phyloP scores from a whole-genome alignment of 2,888 invertebrate genomes.

The Acrobasis repandana region DNA sequence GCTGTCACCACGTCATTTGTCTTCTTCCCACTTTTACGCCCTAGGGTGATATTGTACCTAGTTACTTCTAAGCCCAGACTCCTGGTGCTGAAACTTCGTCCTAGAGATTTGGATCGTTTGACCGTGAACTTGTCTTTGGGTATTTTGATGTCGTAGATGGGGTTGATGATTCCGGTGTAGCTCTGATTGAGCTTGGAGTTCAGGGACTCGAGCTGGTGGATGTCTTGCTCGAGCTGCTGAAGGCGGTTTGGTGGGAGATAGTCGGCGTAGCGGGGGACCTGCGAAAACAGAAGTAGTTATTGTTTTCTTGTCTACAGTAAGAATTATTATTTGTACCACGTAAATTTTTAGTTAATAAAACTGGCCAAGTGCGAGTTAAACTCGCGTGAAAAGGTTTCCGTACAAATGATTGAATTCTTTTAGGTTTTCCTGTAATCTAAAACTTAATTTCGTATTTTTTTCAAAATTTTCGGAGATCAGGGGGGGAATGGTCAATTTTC shows the following conservation, averaged over 20 bases:
- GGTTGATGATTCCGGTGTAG: slow-evolving; percentile 72
- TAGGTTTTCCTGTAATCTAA: too few relatives aligned
- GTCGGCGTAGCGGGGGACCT: slow-evolving; percentile 56
- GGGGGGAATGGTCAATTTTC: too few relatives aligned
- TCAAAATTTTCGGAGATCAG: too few relatives aligned
- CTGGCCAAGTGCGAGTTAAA: too few relatives aligned
- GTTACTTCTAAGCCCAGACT: slow-evolving; percentile 56
- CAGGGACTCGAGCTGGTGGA: slow-evolving; percentile 39
- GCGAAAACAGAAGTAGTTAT: slow-evolving; percentile 28
- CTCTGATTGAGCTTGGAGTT: slow-evolving; percentile 36
- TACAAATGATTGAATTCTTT: too few relatives aligned
- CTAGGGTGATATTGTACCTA: slow-evolving; percentile 68
- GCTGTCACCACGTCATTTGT: slow-evolving; percentile 74
- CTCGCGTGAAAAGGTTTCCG: too few relatives aligned
- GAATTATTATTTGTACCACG: too few relatives aligned
- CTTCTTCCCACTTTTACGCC: slow-evolving; percentile 53
- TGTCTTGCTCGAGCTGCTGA: slow-evolving; percentile 43
- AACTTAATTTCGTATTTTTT: too few relatives aligned
- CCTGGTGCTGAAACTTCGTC: slow-evolving; percentile 61
- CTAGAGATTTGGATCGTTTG: slow-evolving; percentile 69
- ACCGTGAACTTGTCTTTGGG: slow-evolving; percentile 67
- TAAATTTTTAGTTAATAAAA: not conserved
- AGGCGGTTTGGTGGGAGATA: slow-evolving; percentile 55
- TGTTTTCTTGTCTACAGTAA: too few relatives aligned
- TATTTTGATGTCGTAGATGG: slow-evolving; percentile 69